phyloP scores from a whole-genome alignment of 2,797 vertebrate species.

The Pteropus rufus region DNA sequence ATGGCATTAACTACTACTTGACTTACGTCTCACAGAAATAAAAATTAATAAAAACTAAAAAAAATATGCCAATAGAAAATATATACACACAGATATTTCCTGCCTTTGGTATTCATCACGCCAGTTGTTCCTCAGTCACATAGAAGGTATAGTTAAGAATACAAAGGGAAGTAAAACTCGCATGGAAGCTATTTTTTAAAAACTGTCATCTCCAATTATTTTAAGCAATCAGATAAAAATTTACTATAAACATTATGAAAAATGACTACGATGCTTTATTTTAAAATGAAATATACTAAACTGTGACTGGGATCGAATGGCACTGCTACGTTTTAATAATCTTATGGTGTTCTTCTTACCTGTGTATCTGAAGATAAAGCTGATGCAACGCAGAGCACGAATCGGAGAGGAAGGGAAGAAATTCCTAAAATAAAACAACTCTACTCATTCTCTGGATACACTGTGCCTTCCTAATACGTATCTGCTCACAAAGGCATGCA shows the following conservation, averaged over 20 bases:
- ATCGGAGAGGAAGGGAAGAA: constrained; percentile 88
- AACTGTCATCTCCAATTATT: background rate
- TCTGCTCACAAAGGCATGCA: background rate
- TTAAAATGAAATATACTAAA: background rate
- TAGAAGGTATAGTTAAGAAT: background rate
- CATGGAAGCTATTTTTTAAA: background rate
- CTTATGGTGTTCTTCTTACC: constrained; percentile 80
- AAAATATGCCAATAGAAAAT: background rate
- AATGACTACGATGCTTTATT: background rate
- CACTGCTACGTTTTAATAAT: background rate
- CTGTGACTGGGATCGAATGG: background rate
- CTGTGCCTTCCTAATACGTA: background rate
- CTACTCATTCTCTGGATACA: constrained; percentile 15
- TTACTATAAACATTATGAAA: background rate
- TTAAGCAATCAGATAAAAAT: constrained; percentile 39
- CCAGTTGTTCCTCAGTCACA: background rate
- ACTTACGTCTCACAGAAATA: background rate
- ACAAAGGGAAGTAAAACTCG: background rate
- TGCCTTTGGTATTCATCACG: background rate
- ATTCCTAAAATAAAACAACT: constrained; percentile 86
- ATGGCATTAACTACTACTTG: background rate
- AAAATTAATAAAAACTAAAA: background rate
- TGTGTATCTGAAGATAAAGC: constrained; percentile 91
- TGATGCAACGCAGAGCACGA: constrained; percentile 87
- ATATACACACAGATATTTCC: background rate